Evolutionary conservation across 2,797 vertebrate genomes (phyloP), one percentile per base, ranked within the genome.

Genomic region (Vespertilio murinus): DNA sequence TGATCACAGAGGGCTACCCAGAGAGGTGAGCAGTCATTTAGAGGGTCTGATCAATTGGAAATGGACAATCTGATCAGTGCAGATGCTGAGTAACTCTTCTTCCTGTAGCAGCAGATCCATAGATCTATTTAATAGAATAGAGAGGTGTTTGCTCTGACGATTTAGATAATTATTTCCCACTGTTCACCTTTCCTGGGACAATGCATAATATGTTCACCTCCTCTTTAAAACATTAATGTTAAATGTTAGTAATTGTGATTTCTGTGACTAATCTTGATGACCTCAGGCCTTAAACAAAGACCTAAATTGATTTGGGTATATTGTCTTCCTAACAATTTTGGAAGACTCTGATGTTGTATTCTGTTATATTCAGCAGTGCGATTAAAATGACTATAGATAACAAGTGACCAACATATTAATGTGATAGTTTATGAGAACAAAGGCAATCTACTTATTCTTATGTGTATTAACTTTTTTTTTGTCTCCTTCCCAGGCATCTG

Each of bases 391-490:
- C 6, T 88, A 2, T 13, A 73, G 45, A 40, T 88, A 64, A 67
- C 0, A 86, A 86, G 74, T 47, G 67, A 0, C 14, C 80, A 88
- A 11, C 5, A 5, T 22, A 45, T 23, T 20, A 84, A 38, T 79
- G 94, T 82, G 86, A 82, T 12, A 23, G 2, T 3, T 87, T 40
- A 90, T 93, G 69, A 93, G 33, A 70, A 81, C 64, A 42, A 75
- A 35, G 54, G 2, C 3, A 64, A 40, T 93, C 49, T 13, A 1
- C 83, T 81, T 33, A 40, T 71, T 87, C 38, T 81, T 89, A 74
- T 74, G 83, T 87, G 38, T 75, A 33, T 22, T 23, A 23, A 45
- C 33, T 81, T 95, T 42, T 95, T 42, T 94, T 95, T 91, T 59
- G 3, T 78, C 9, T 14, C 42, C 12, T 82, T 95, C 54, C 61